Evolutionary conservation across 2,888 invertebrate species (phyloP), one percentile per base, ranked within the genome.

Genomic region (Agrochola macilenta): DNA sequence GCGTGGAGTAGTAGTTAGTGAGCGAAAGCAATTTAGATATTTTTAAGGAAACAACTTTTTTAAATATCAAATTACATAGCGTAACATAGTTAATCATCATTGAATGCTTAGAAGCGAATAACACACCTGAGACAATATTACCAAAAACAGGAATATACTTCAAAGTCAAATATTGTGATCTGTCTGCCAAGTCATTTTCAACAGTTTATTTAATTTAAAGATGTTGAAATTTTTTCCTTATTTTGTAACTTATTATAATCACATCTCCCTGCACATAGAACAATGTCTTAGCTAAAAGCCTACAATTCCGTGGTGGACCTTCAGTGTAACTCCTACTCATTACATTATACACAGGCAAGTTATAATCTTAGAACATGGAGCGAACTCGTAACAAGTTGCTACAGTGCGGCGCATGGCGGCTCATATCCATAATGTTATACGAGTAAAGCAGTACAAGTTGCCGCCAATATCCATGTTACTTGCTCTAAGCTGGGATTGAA

Each of bases 351-450:
- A 61, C 43, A 49, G 65, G 14, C 54, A 70, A 84, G 69, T 75
- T 75, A 70, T 73, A 82, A 85, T 79, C 69, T 73, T 61, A 14
- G 30, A 68, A 57, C 72, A 70, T 61, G 72, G 20, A 70, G 74
- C 76, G 35, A 82, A 82, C 78, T 84, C 69, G 14, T 76, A 78
- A 75, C 83, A 75, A 85, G 73, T 81, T 64, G 58, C 46, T 60
- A 82, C 69, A 54, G 43, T 73, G 78, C 52, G 64, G 52, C 60
- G 49, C 26, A 12, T 17, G 39, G 49, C 52, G 61, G 54, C 60
- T 76, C 60, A 60, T 73, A 70, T 63, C 66, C 77, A 65, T 78
- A 69, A 74, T 69, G 58, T 60, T 71, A 49, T 57, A 20, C 43
- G 57, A 39, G 63, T 4, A 52, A 60, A 60, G 39, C 57, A 17